Percentiles rank a stretch among this genome's conserved stretches.
Conservation (phyloP, 2,113 vertebrate genomes). For the Hyperoodon ampullatus region DNA sequence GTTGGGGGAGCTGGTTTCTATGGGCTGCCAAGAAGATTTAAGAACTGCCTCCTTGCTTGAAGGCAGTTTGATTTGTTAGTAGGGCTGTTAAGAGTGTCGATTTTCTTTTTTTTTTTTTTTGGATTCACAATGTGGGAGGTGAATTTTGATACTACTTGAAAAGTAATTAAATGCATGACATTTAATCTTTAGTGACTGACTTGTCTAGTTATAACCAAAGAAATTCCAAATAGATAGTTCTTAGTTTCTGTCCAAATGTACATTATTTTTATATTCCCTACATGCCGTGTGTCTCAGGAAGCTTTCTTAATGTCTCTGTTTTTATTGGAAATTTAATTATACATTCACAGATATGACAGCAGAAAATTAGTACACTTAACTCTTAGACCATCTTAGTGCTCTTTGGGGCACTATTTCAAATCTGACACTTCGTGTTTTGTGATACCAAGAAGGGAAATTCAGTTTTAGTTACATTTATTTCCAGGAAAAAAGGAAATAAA, state of each 20-base stretch:
- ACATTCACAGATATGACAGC: conserved; percentile 15
- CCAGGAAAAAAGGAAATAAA: conserved; percentile 4
- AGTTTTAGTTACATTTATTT: background rate
- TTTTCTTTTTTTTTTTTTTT: background rate
- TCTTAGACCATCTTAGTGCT: background rate
- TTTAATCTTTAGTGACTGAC: background rate
- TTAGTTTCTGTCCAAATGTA: background rate
- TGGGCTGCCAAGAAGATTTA: background rate
- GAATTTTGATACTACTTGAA: background rate
- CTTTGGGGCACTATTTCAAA: conserved; percentile 38
- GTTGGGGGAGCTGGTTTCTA: background rate
- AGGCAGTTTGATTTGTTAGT: background rate
- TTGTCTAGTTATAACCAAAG: background rate
- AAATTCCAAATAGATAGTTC: conserved; percentile 23
- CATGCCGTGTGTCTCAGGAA: conserved; percentile 37
- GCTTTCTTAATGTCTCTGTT: conserved; percentile 64
- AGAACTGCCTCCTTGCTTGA: background rate
- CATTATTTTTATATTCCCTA: conserved; percentile 51
- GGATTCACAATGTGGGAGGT: background rate
- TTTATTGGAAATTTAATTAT: conserved; percentile 63
- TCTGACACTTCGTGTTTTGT: background rate
- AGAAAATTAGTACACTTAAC: conserved; percentile 59
- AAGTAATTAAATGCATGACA: background rate
- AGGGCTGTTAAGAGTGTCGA: background rate
- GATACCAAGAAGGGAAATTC: background rate